Conservation (phyloP, 35 echinoderm and acorn worm species). For the Lytechinus pictus region DNA sequence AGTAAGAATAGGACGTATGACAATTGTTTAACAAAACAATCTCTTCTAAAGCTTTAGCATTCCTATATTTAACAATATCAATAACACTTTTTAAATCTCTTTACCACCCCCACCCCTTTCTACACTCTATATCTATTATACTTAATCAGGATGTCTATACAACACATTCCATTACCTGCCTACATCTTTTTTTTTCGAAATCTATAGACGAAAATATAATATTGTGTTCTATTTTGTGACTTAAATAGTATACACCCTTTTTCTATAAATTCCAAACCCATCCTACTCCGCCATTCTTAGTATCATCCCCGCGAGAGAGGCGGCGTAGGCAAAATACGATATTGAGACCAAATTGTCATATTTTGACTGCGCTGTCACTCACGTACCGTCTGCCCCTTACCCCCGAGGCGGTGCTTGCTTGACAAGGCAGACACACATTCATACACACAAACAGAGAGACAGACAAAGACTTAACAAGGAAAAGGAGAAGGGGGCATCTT, state of each 20-base stretch:
- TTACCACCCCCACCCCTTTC: too few relatives aligned
- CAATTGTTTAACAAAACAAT: too few relatives aligned
- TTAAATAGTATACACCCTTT: not conserved
- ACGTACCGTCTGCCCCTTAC: not conserved
- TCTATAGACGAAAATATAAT: not conserved
- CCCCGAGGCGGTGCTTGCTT: not conserved
- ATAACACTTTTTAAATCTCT: too few relatives aligned
- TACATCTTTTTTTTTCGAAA: too few relatives aligned
- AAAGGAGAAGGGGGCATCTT: not conserved
- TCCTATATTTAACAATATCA: too few relatives aligned
- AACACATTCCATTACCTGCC: too few relatives aligned
- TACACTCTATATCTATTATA: too few relatives aligned
- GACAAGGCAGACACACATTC: not conserved
- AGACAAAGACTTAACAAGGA: not conserved
- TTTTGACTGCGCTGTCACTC: conserved; percentile 42
- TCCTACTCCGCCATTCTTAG: not conserved
- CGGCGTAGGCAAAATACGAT: conserved; percentile 16
- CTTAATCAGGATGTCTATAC: too few relatives aligned
- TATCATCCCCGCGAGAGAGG: not conserved
- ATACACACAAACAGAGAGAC: not conserved
- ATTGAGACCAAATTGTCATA: conserved; percentile 39
- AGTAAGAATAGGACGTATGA: too few relatives aligned
- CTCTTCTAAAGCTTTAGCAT: too few relatives aligned
- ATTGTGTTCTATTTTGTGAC: not conserved
- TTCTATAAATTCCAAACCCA: not conserved